Evolutionary conservation across 1,140 invertebrate species (phyloP), one percentile per base, ranked within the genome.

Genomic region (Onthophagus taurus): DNA sequence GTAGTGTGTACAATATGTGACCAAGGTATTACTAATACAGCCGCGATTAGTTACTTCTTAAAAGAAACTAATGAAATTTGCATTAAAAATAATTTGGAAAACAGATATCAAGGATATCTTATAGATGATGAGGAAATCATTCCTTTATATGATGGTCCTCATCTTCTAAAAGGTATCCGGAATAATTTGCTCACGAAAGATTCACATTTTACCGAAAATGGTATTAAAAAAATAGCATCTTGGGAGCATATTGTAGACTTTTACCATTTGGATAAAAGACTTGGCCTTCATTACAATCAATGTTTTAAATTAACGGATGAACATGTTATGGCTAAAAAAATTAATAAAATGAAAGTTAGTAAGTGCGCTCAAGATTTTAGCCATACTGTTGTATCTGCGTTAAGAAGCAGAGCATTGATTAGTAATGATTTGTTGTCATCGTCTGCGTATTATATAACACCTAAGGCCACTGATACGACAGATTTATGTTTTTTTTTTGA

Each of bases 131-230:
- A 53, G 17, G 47, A 57, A 50, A 50, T 59, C 18, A 19, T 58
- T 19, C 58, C 58, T 8, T 38, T 59, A 6, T 61, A 47, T 49
- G 58, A 59, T 43, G 45, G 55, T 21, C 61, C 63, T 12, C 59
- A 65, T 38, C 37, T 65, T 11, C 48, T 63, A 16, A 62, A 61
- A 47, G 51, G 59, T 3, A 44, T 61, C 6, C 20, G 58, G 16
- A 60, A 64, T 45, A 61, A 60, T 51, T 49, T 63, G 24, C 30
- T 59, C 12, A 57, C 36, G 4, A 57, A 63, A 47, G 29, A 60
- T 45, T 35, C 60, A 39, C 42, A 48, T 43, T 57, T 45, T 36
- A 26, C 6, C 4, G 13, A 26, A 18, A 24, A 58, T 33, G 39
- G 26, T 7, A 43, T 26, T 26, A 31, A 29, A n/a, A 46, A 36